Conservation (phyloP, 2,113 vertebrate species). For the Lates calcarifer region DNA sequence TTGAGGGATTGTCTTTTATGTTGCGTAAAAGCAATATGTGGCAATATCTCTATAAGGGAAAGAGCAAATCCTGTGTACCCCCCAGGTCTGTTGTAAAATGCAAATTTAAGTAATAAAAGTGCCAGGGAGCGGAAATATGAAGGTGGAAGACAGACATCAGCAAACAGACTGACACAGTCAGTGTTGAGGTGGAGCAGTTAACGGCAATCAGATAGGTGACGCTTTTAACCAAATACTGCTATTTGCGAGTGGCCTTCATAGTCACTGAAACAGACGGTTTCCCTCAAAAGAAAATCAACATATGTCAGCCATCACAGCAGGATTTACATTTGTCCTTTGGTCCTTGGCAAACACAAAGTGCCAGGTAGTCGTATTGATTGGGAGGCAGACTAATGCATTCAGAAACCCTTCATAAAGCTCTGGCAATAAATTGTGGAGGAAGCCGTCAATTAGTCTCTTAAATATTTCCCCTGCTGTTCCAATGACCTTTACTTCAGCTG, state of each 20-base stretch:
- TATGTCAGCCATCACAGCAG: conserved; percentile 4
- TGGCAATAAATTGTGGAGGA: conserved; percentile 11
- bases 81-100: neutral
- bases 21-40: neutral
- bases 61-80: neutral
- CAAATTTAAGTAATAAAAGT: neutral
- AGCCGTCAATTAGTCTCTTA: neutral
- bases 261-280: neutral
- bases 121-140: neutral
- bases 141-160: neutral
- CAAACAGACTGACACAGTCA: neutral
- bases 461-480: neutral
- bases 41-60: neutral
- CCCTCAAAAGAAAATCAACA: neutral
- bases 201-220: neutral
- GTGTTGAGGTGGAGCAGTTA: neutral
- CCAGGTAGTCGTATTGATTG: conserved; percentile 15
- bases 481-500: neutral
- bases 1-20: neutral
- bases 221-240: neutral
- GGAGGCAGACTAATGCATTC: neutral
- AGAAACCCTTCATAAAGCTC: neutral
- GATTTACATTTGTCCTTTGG: conserved; percentile 12
- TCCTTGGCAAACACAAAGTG: conserved; percentile 23
- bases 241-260: neutral